phyloP scores from a whole-genome alignment of 1,140 invertebrate genomes.

The Hesperophylax magnus region DNA sequence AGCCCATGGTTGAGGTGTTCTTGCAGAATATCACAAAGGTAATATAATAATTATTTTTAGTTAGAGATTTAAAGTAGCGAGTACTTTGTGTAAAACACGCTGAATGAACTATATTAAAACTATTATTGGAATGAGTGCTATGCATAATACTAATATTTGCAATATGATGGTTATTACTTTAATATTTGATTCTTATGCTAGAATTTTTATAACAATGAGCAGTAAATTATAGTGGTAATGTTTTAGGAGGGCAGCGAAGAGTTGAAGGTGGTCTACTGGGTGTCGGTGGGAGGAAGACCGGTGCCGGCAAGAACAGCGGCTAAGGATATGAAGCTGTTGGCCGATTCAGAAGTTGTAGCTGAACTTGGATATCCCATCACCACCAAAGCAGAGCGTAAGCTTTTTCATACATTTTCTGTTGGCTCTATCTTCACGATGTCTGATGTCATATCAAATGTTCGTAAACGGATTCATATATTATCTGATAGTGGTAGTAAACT shows the following conservation, averaged over 20 bases:
- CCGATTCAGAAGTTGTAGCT: constrained; percentile 80
- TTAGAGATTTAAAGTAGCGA: background rate
- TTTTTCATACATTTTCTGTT: too few species aligned
- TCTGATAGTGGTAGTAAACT: too few species aligned
- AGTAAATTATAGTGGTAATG: background rate
- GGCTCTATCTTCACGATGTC: too few species aligned
- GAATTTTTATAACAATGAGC: too few species aligned
- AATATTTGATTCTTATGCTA: too few species aligned
- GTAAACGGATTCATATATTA: too few species aligned
- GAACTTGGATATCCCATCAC: constrained; percentile 82
- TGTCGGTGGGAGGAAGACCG: constrained; percentile 81
- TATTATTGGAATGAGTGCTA: too few species aligned
- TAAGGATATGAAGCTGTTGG: constrained; percentile 83
- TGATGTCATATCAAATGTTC: too few species aligned
- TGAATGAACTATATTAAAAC: too few species aligned
- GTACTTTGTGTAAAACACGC: background rate
- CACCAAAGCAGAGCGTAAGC: constrained; percentile 85
- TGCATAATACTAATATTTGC: too few species aligned
- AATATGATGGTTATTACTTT: too few species aligned
- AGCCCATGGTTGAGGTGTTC: constrained; percentile 68
- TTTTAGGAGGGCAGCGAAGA: constrained; percentile 48
- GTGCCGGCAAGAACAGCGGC: constrained; percentile 84
- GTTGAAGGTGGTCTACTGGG: constrained; percentile 76
- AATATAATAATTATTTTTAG: background rate
- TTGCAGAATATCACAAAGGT: constrained; percentile 71